Evolutionary conservation across 2,113 vertebrate genomes (phyloP), one percentile per base, ranked within the genome.

Genomic region (Passer montanus): DNA sequence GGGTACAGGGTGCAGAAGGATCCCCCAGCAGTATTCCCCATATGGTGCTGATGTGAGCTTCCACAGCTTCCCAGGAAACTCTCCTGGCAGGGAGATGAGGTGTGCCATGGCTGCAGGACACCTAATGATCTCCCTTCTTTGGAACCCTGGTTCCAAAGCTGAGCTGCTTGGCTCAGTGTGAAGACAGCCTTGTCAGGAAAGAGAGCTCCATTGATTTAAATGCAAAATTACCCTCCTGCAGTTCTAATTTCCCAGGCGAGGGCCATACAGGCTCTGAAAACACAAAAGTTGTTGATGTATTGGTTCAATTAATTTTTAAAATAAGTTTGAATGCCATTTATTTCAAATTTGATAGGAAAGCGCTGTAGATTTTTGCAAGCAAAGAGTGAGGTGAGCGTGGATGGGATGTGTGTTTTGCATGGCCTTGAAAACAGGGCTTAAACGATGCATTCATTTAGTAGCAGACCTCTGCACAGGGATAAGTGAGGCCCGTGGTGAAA

Each of bases 281-380:
- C 76, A 91, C 80, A 72, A 39, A 95, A 93, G 64, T 94, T 96
- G 85, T 92, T 95, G 93, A 93, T 96, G 56, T 94, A 88, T 96
- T 89, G 76, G 83, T 94, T 96, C 95, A 95, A 96, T 97, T 97
- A 94, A 81, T 95, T 88, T 93, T 86, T 41, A 84, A 93, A 95
- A 84, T 81, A 95, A 95, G 83, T 96, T 94, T 77, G 80, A 78
- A 60, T 64, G 76, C 75, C 56, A 49, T 94, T 92, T 93, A 69
- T 91, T 96, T 88, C 64, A 49, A 67, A 84, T 77, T 56, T 86
- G 68, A 68, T 89, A 41, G 76, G 76, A 74, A 75, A 78, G 28
- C 0, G 1, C 55, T 28, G 75, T 19, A 43, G 72, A 78, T 86
- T 90, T 93, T 77, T 76, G 59, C 75, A 74, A 87, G 93, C 37